Percentiles rank a stretch among this genome's conserved stretches.
phyloP scores from a whole-genome alignment of 1,140 invertebrate species.

The Tachypleus tridentatus region DNA sequence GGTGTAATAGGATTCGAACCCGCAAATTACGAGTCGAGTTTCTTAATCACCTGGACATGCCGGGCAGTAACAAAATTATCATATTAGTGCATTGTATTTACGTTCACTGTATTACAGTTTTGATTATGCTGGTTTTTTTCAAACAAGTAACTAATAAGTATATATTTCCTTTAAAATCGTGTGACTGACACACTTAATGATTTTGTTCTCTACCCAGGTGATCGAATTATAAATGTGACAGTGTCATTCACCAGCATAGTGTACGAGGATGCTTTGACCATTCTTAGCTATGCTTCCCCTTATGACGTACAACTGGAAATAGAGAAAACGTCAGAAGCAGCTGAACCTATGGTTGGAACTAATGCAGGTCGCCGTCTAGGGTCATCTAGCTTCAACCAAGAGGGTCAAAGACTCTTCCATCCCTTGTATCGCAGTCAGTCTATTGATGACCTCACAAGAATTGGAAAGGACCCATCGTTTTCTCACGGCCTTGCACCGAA shows the following conservation, averaged over 20 bases:
- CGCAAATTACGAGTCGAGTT: too few species aligned
- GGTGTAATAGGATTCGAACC: too few species aligned
- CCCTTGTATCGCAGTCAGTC: constrained; percentile 55
- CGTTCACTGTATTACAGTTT: too few species aligned
- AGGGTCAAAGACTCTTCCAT: constrained; percentile 44
- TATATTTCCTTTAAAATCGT: too few species aligned
- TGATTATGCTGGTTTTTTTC: too few species aligned
- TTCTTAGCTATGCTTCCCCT: constrained; percentile 78
- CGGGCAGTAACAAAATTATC: too few species aligned
- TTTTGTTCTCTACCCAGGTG: constrained; percentile 58
- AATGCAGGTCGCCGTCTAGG: constrained; percentile 32
- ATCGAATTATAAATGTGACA: constrained; percentile 68
- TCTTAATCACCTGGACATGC: too few species aligned
- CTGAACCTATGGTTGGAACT: not conserved
- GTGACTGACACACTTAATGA: constrained; percentile 9
- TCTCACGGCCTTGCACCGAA: not conserved
- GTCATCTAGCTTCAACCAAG: constrained; percentile 15
- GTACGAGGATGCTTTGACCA: constrained; percentile 75
- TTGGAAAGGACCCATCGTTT: constrained; percentile 19
- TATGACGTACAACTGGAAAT: constrained; percentile 65
- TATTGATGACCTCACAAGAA: constrained; percentile 43
- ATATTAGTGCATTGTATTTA: too few species aligned
- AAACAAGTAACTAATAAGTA: too few species aligned
- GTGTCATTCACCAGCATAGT: constrained; percentile 79
- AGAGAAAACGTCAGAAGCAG: constrained; percentile 33